phyloP scores from a whole-genome alignment of 1,140 invertebrate species.

The Hypsibius dujardini region DNA sequence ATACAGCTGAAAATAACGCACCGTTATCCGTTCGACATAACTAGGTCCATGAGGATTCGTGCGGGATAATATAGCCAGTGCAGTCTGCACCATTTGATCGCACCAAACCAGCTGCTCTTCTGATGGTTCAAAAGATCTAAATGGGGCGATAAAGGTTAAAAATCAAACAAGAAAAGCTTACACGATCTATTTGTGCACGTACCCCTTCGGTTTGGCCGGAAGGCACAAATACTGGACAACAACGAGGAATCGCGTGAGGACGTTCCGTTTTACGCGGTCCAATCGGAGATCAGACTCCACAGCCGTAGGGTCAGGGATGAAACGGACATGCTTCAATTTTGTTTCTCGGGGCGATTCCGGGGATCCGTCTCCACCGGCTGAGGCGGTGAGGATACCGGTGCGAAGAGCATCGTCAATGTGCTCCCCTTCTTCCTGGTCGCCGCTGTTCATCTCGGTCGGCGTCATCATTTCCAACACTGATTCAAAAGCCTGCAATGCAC shows the following conservation, averaged over 20 bases:
- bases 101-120: constrained; percentile 8
- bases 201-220: constrained; percentile 8
- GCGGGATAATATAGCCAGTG: background rate
- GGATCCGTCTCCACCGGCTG: no score
- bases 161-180: background rate
- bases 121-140: background rate
- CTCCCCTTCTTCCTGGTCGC: constrained; percentile 8
- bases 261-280: constrained; percentile 2
- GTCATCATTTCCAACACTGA: background rate
- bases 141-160: background rate
- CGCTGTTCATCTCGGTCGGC: background rate
- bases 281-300: background rate
- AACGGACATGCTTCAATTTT: background rate
- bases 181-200: background rate
- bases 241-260: background rate
- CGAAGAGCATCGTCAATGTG: background rate
- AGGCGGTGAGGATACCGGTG: background rate
- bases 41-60: background rate
- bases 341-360: no score
- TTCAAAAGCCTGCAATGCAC: background rate
- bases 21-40: background rate
- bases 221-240: background rate
- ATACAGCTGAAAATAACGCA: background rate
- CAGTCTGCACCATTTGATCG: background rate
- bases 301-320: background rate